These are phyloP conservation scores for Sus cebifrons DNA, from an alignment of 2,797 vertebrate species.

Conservation along the genomic window DNA sequence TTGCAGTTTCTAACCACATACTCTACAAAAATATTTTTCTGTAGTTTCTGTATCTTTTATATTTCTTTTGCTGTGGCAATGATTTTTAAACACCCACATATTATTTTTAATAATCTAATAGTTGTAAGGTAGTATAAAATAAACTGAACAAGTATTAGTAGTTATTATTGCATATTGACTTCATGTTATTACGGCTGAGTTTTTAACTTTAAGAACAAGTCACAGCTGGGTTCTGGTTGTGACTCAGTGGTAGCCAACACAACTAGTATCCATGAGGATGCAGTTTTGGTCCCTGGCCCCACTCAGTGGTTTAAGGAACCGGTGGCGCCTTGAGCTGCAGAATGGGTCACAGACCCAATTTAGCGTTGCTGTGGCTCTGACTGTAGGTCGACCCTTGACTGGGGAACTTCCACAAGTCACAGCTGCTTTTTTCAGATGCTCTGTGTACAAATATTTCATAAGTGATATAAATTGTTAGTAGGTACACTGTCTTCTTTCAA, in stretches of 20 bases:
- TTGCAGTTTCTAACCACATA: conserved; percentile 51
- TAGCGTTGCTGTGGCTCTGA: too few species aligned
- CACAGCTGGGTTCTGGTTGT: neutral
- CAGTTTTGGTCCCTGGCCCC: too few species aligned
- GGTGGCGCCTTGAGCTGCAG: too few species aligned
- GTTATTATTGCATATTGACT: neutral
- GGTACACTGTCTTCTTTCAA: neutral
- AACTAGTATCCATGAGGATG: too few species aligned
- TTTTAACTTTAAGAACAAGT: conserved; percentile 5
- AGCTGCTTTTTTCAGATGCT: neutral
- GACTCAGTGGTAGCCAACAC: too few species aligned
- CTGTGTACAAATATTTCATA: neutral
- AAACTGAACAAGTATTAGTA: conserved; percentile 2
- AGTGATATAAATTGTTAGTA: neutral
- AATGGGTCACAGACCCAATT: too few species aligned
- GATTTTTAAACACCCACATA: conserved; percentile 14
- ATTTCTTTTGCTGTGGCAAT: neutral
- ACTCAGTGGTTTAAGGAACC: too few species aligned
- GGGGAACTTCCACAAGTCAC: neutral
- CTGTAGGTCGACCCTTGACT: too few species aligned
- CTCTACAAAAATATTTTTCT: conserved; percentile 25
- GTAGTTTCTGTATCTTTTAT: neutral
- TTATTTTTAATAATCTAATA: conserved; percentile 31
- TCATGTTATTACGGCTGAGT: neutral
- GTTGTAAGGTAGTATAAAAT: neutral